Evolutionary conservation across 2,797 vertebrate species (phyloP).

Genomic region (Cichlasoma orientale): DNA sequence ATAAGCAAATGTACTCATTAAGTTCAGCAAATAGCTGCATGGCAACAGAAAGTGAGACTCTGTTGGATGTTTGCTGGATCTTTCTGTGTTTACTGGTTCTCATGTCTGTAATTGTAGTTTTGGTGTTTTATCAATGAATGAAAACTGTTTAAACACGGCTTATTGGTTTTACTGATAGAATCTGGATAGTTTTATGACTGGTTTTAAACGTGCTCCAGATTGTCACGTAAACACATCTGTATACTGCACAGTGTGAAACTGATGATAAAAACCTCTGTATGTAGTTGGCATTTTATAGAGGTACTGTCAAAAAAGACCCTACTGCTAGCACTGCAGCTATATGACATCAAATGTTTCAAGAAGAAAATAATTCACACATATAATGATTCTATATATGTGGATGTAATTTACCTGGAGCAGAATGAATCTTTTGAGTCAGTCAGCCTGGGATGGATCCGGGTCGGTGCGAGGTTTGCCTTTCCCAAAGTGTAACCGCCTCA

Average conservation of each 20-base stretch:
- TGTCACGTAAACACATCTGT: background rate
- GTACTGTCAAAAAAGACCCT: background rate
- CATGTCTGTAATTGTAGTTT: background rate
- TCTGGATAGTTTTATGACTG: background rate
- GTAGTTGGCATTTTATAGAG: background rate
- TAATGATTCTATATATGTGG: background rate
- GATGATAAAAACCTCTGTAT: background rate
- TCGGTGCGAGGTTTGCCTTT: background rate
- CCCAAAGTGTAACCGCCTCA: background rate
- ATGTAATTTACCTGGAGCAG: background rate
- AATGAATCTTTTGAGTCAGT: background rate
- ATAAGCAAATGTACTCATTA: background rate
- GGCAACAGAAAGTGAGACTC: background rate
- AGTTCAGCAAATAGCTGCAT: background rate
- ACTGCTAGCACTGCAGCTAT: background rate
- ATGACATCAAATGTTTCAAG: background rate
- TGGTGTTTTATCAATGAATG: background rate
- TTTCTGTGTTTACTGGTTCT: background rate
- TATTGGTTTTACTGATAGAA: background rate
- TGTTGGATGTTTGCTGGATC: background rate
- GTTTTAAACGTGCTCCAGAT: background rate
- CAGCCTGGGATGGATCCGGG: too few species aligned
- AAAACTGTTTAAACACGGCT: background rate
- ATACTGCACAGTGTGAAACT: background rate
- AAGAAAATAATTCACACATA: background rate